These are phyloP conservation scores for Dendropsophus ebraccatus DNA, from an alignment of 2,113 vertebrate genomes.

Conservation along the genomic window DNA sequence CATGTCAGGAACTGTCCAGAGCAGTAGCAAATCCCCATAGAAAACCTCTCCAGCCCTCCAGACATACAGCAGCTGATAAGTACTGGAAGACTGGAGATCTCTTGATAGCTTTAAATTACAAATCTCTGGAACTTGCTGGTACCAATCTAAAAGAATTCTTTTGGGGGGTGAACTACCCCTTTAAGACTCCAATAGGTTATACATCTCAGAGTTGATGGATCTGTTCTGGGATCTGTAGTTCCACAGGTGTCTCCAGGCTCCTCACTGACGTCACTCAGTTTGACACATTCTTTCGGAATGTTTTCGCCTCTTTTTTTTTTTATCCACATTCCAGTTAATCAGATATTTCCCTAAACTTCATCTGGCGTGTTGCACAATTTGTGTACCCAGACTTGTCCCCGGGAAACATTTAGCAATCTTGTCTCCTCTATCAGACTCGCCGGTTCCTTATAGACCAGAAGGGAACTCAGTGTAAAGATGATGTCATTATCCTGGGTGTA, in stretches of 20 bases:
- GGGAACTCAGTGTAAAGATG: not conserved
- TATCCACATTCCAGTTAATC: constrained; percentile 2
- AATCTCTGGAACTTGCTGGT: no score
- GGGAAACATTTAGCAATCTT: constrained; percentile 1
- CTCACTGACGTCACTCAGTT: not conserved
- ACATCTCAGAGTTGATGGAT: not conserved
- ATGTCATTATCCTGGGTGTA: not conserved
- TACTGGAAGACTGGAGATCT: no score
- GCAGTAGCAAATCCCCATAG: no score
- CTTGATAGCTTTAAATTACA: no score
- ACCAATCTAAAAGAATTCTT: no score
- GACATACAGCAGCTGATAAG: no score
- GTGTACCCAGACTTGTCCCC: not conserved
- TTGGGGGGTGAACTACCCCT: no score
- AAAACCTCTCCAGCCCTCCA: no score
- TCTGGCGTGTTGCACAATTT: not conserved
- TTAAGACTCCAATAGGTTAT: no score
- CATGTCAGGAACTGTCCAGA: no score
- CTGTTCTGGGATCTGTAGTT: not conserved
- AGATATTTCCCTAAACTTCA: constrained; percentile 14
- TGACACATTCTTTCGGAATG: not conserved
- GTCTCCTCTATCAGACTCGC: not conserved
- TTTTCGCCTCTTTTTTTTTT: not conserved
- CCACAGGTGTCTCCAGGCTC: not conserved
- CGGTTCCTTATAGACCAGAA: not conserved